A percentile compares a stretch with the other conserved stretches of the same genome.
Conservation (phyloP, 1,140 invertebrate genomes). For the Drosophila littoralis region DNA sequence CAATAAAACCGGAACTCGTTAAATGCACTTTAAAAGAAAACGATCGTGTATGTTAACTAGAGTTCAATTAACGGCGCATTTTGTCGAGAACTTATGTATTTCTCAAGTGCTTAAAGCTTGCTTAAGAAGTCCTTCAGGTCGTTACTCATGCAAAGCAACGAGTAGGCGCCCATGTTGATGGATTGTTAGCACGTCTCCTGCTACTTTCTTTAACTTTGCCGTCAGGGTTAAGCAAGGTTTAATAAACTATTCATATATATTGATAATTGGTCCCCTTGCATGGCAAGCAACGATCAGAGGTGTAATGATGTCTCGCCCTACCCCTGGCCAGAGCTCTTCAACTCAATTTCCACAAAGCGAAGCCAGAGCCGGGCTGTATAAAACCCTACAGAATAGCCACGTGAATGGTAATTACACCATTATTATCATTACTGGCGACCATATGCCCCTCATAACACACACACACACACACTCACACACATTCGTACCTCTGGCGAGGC, state of each 20-base stretch:
- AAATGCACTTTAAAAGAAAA: too few species aligned
- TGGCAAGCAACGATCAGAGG: constrained; percentile 4
- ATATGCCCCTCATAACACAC: background rate
- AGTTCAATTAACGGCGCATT: too few species aligned
- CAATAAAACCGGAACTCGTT: too few species aligned
- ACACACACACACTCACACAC: background rate
- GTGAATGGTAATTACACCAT: constrained; percentile 40
- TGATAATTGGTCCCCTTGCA: constrained; percentile 10
- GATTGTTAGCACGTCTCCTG: constrained; percentile 7
- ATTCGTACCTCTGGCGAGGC: too few species aligned
- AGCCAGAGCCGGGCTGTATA: background rate
- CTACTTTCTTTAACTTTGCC: constrained; percentile 4
- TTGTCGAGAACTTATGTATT: background rate
- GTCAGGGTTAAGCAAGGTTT: constrained; percentile 11
- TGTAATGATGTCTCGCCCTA: constrained; percentile 1
- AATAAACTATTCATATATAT: constrained; percentile 41
- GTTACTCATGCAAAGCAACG: background rate
- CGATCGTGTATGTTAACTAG: background rate
- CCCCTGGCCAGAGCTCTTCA: background rate
- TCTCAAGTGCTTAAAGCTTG: background rate
- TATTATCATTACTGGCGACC: constrained; percentile 25
- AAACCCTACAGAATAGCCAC: constrained; percentile 1
- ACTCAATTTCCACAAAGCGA: background rate
- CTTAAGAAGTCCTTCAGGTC: too few species aligned
- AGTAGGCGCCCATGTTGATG: background rate